Evolutionary conservation across 2,113 vertebrate genomes (phyloP), one percentile per base, ranked within the genome.

Genomic region (Todiramphus chloris): DNA sequence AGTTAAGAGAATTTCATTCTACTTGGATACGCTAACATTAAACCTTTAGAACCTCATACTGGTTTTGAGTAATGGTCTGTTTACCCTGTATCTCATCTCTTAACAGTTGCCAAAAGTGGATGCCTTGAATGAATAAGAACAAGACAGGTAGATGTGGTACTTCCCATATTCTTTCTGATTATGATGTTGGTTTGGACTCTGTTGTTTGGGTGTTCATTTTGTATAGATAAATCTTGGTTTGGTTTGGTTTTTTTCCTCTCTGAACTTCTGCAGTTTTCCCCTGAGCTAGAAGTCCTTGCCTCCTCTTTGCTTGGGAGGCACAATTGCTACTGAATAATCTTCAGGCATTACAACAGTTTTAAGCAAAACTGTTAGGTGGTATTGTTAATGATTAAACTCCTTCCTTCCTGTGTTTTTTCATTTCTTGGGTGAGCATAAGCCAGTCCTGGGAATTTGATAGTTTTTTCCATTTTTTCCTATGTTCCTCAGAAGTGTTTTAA

Each of bases 121-220:
- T 58, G 11, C 11, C 11, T n/a, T 7, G 13, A 4, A 9, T 28
- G 13, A 70, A 10, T 53, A 23, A 21, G 13, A 53, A 27, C 1
- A 1, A 8, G 16, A 27, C 17, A 44, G 28, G 27, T 28, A 18
- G 5, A 50, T 48, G 12, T 69, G 55, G 10, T 69, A 23, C 0
- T 1, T 50, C 20, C 7, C 2, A 4, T 18, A 13, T 14, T 9
- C 9, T 31, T 84, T 4, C 14, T 31, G 18, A 27, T 48, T 2
- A 8, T 31, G 62, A 28, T 13, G 0, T 37, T 75, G 44, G 2
- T 70, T 62, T 1, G 3, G 46, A 11, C 3, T 1, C 5, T 41
- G 7, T 6, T 62, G 13, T 58, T 74, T 28, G 25, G 16, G 11
- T 48, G 8, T 58, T 79, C 2, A 3, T 72, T 72, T 83, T 89